Evolutionary conservation across 1,140 invertebrate species (phyloP), one percentile per base, ranked within the genome.

Genomic region (Anoplolepis gracilipes): DNA sequence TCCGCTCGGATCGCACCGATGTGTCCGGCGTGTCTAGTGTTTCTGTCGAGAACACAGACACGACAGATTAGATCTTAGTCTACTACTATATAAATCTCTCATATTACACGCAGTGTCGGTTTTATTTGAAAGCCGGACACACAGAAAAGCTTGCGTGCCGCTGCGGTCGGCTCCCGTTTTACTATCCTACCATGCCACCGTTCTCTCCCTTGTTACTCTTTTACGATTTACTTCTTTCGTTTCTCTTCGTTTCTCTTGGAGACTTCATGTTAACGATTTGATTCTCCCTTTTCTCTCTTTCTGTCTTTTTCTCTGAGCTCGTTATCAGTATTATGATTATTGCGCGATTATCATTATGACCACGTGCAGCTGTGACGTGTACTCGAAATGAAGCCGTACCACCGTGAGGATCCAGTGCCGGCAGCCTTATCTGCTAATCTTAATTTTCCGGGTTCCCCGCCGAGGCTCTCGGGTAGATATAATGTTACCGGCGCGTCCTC

Each of bases 1-100:
- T 89, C 81, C 53, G 67, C 36, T 85, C 70, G 78, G 67, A 81
- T 87, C 81, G 39, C 61, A 79, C 82, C 81, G 81, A 88, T 85
- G 88, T 85, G 89, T 88, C 86, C 85, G 82, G 82, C 88, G 90
- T 93, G 93, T 93, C 92, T 93, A 94, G 92, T 93, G 93, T 94
- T 93, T 92, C 93, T 92, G 90, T 91, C 88, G 91, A 87, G 91
- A 90, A 93, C 91, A 93, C 91, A 92, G 93, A 92, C 92, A 92
- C 90, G 88, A 88, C 86, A 94, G 93, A 94, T 94, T 94, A 94
- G 91, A 94, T 94, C 93, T 94, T 90, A 92, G 90, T 85, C 90
- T 49, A 93, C 93, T 93, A 92, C 93, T 92, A 93, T 91, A 92
- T 90, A 90, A 94, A 91, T 92, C 88, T 94, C 93, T 94, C 93